Evolutionary conservation across 2,888 invertebrate species (phyloP).

Genomic region (Orthosia cruda): DNA sequence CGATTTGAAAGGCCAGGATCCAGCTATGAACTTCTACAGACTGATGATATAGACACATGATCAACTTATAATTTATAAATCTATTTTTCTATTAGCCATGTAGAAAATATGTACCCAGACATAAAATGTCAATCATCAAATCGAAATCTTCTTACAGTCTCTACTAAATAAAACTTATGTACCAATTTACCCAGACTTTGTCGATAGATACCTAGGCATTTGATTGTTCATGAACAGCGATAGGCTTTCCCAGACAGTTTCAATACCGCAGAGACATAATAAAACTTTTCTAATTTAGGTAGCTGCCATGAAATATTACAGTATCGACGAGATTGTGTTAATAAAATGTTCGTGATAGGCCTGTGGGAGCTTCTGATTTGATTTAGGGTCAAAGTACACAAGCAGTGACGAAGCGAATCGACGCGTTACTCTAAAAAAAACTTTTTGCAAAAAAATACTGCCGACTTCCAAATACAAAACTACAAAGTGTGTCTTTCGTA

Average conservation of each 20-base stretch:
- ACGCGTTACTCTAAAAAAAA: too few species aligned
- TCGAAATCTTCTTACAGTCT: too few species aligned
- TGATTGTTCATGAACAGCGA: constrained; percentile 28
- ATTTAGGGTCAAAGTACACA: constrained; percentile 7
- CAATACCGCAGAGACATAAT: constrained; percentile 35
- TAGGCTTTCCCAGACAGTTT: constrained; percentile 28
- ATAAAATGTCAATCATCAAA: background rate
- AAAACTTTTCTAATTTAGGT: constrained; percentile 66
- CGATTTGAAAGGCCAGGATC: too few species aligned
- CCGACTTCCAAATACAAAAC: too few species aligned
- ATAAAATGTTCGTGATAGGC: constrained; percentile 13
- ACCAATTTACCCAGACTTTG: background rate
- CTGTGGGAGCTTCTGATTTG: background rate
- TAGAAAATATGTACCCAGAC: too few species aligned
- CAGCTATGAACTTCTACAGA: too few species aligned
- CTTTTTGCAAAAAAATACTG: too few species aligned
- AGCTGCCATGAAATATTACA: constrained; percentile 52
- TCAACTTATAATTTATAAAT: too few species aligned
- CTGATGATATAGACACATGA: too few species aligned
- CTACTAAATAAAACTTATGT: background rate
- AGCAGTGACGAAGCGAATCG: too few species aligned
- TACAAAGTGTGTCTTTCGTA: too few species aligned
- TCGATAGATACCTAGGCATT: constrained; percentile 14
- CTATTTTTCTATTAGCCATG: too few species aligned
- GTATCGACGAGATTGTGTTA: constrained; percentile 31